phyloP scores from a whole-genome alignment of 2,797 vertebrate genomes.

The Tragelaphus oryx region DNA sequence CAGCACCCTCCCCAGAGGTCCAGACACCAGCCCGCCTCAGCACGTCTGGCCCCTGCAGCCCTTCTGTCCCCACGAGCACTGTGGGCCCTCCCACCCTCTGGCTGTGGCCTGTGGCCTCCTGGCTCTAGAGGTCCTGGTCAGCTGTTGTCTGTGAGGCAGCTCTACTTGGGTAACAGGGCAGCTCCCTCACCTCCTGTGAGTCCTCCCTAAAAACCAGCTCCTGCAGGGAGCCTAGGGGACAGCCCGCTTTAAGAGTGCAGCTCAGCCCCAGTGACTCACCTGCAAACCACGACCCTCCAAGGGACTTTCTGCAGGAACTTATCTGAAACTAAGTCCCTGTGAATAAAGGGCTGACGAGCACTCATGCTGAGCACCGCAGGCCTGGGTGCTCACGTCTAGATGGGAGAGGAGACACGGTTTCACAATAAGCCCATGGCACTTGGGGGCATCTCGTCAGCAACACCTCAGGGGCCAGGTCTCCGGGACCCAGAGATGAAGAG shows the following conservation, averaged over 20 bases:
- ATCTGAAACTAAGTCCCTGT: background rate
- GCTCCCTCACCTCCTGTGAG: background rate
- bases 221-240: background rate
- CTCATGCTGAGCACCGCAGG: background rate
- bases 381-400: background rate
- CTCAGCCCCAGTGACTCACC: background rate
- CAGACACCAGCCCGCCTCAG: background rate
- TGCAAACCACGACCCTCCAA: background rate
- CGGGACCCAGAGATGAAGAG: background rate
- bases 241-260: background rate
- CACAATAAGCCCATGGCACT: rapidly evolving
- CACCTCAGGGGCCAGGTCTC: background rate
- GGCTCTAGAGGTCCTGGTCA: background rate
- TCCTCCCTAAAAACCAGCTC: background rate
- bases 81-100: rapidly evolving
- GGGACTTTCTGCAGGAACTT: background rate
- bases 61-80: no score
- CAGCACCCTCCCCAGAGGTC: background rate
- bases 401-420: background rate
- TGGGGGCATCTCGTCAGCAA: background rate
- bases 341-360: background rate
- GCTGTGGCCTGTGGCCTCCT: background rate
- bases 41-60: background rate
- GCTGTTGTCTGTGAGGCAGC: background rate
- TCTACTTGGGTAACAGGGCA: background rate